Evolutionary conservation across 2,113 vertebrate species (phyloP).

Genomic region (Eudyptes chrysolophus): DNA sequence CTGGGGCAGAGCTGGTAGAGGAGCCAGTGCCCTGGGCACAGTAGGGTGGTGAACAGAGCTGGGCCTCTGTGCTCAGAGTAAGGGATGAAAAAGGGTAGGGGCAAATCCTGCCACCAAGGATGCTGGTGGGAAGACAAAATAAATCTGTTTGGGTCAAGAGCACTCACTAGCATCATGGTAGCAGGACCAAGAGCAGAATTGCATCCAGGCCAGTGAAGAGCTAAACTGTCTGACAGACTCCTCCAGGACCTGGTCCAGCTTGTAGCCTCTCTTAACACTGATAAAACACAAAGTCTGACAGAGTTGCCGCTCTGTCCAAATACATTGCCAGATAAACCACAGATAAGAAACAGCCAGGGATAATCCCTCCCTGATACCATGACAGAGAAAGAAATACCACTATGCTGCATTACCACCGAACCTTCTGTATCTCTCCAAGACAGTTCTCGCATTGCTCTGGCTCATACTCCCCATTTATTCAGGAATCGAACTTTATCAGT

Average conservation of each 20-base stretch:
- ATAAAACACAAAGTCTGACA: slow-evolving; percentile 26
- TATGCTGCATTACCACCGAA: neutral
- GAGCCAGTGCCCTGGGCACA: neutral
- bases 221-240: neutral
- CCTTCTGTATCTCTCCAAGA: neutral
- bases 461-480: neutral
- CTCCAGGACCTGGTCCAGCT: neutral
- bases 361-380: slow-evolving; percentile 12
- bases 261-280: neutral
- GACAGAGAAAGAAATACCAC: slow-evolving; percentile 5
- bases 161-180: neutral
- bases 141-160: neutral
- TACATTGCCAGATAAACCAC: slow-evolving; percentile 33
- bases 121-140: neutral
- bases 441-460: neutral
- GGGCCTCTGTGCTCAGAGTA: neutral
- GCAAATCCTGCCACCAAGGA: neutral
- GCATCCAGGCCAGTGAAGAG: neutral
- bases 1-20: fast-evolving
- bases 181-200: neutral
- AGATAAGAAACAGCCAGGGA: slow-evolving; percentile 33
- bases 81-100: neutral
- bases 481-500: neutral
- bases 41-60: neutral
- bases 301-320: neutral